Conservation (phyloP, 2,113 vertebrate species). For the Empidonax alnorum region DNA sequence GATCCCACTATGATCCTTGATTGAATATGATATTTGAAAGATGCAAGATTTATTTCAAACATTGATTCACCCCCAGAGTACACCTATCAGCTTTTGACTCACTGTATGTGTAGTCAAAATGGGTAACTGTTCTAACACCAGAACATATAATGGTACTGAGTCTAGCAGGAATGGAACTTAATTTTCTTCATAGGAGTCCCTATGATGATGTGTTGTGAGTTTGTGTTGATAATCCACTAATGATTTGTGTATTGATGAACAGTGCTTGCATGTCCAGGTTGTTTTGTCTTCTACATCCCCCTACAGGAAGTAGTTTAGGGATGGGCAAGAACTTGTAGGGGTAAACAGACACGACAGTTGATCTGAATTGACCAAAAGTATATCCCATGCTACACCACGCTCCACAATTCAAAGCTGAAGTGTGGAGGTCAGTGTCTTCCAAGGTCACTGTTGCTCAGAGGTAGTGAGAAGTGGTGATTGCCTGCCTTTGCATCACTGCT, state of each 20-base stretch:
- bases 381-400: neutral
- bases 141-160: neutral
- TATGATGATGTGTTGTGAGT: neutral
- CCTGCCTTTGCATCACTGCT: neutral
- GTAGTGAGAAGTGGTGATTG: neutral
- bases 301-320: neutral
- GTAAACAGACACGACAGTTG: fast-evolving
- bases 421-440: neutral
- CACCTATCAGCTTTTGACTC: neutral
- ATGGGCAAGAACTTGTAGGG: neutral
- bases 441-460: neutral
- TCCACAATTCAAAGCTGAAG: neutral
- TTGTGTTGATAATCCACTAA: neutral
- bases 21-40: neutral
- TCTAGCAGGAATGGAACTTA: neutral
- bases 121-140: neutral
- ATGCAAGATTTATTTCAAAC: neutral
- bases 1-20: neutral
- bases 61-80: neutral
- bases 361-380: neutral
- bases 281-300: fast-evolving
- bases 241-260: neutral
- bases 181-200: neutral
- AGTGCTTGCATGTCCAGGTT: neutral
- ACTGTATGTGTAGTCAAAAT: neutral